Evolutionary conservation across 2,888 invertebrate species (phyloP).

Genomic region (Watsonalla binaria): DNA sequence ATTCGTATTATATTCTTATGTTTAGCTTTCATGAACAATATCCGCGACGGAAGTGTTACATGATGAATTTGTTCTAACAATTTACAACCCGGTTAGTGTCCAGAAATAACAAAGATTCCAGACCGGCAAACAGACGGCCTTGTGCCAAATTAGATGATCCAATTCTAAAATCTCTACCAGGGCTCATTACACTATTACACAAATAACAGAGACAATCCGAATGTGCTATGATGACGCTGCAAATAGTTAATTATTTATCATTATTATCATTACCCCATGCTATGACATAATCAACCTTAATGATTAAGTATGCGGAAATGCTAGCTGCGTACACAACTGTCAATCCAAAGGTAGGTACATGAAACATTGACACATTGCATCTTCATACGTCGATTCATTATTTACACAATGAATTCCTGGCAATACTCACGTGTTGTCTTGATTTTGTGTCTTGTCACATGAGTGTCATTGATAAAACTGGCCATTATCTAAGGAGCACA

Average conservation of each 20-base stretch:
- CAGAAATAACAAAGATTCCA: constrained; percentile 39
- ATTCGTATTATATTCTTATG: not conserved
- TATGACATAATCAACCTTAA: not conserved
- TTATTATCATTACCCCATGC: not conserved
- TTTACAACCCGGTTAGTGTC: constrained; percentile 31
- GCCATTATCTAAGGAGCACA: not conserved
- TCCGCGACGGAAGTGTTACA: constrained; percentile 20
- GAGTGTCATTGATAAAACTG: not conserved
- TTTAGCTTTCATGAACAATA: constrained; percentile 14
- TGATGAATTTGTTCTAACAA: constrained; percentile 35
- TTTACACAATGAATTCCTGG: not conserved
- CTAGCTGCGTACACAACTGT: not conserved
- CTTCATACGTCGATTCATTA: not conserved
- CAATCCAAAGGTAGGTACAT: not conserved
- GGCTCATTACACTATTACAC: not conserved
- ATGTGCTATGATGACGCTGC: not conserved
- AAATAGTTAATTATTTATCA: not conserved
- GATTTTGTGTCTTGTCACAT: not conserved
- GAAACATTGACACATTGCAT: not conserved
- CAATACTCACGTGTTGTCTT: not conserved
- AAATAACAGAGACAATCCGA: not conserved
- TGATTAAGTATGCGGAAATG: not conserved
- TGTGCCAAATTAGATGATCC: constrained; percentile 40
- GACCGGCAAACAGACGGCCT: constrained; percentile 37
- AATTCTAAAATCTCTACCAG: constrained; percentile 21